Conservation (phyloP, 2,888 invertebrate genomes). For the Eupithecia dodoneata region DNA sequence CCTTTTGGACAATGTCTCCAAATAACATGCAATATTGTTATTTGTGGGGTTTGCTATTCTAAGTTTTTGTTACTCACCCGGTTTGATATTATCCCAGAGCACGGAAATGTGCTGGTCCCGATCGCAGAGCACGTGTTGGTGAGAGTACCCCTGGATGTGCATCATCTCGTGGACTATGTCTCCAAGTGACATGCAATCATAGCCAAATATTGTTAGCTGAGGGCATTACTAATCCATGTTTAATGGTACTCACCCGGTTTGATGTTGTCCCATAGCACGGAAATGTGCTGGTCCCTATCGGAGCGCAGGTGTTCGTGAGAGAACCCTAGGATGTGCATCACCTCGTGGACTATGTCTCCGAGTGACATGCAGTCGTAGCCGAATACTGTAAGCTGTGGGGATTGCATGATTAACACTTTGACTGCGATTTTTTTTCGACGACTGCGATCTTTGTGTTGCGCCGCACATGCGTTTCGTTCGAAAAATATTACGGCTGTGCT, state of each 20-base stretch:
- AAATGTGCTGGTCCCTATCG: slow-evolving; percentile 87
- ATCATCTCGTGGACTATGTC: slow-evolving; percentile 91
- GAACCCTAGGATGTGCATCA: slow-evolving; percentile 92
- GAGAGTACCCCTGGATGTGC: slow-evolving; percentile 91
- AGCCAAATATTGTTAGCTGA: slow-evolving; percentile 75
- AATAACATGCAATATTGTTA: no score
- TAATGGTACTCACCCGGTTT: slow-evolving; percentile 70
- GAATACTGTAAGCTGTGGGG: slow-evolving; percentile 68
- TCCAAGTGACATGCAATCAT: slow-evolving; percentile 85
- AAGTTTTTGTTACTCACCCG: slow-evolving; percentile 66
- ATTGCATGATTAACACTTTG: neutral
- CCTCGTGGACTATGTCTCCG: slow-evolving; percentile 90
- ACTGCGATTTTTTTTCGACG: no score
- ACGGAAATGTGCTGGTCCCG: slow-evolving; percentile 87
- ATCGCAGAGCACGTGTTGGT: slow-evolving; percentile 90
- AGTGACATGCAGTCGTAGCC: slow-evolving; percentile 82
- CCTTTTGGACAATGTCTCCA: no score
- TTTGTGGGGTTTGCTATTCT: no score
- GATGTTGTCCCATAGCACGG: slow-evolving; percentile 88
- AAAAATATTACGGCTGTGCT: no score
- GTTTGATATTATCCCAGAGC: slow-evolving; percentile 88
- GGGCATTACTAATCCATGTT: slow-evolving; percentile 10
- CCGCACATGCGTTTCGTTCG: no score
- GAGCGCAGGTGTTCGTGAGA: slow-evolving; percentile 91
- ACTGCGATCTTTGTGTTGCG: no score